A percentile compares a stretch with the other conserved stretches of the same genome.
Conservation (phyloP, 2,888 invertebrate genomes). For the Drosophila merina region DNA sequence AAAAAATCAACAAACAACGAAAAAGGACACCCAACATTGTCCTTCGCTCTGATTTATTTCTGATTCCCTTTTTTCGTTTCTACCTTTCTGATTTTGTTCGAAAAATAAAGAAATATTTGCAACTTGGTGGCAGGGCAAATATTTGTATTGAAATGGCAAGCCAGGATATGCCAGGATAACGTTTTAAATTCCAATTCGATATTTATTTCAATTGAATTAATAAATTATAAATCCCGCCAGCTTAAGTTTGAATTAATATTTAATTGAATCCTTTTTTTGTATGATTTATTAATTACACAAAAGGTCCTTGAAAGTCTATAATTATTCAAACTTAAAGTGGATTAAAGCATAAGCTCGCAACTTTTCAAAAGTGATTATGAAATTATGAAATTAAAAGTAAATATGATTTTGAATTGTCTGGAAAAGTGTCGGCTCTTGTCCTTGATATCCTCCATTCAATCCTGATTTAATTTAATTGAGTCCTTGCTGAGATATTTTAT, state of each 20-base stretch:
- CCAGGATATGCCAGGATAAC: background rate
- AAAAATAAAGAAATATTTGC: conserved; percentile 16
- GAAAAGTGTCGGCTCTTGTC: too few species aligned
- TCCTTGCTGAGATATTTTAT: too few species aligned
- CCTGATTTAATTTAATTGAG: background rate
- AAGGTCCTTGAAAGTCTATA: too few species aligned
- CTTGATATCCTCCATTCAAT: background rate
- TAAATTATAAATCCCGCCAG: background rate
- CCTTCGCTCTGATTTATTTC: conserved; percentile 26
- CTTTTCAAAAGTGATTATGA: background rate
- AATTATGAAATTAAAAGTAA: background rate
- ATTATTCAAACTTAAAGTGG: too few species aligned
- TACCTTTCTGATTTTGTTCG: background rate
- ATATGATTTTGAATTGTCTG: too few species aligned
- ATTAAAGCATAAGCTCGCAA: too few species aligned
- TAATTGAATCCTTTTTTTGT: background rate
- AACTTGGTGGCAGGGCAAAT: conserved; percentile 22
- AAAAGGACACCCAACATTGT: conserved; percentile 22
- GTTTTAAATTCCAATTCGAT: too few species aligned
- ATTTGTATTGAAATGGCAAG: conserved; percentile 1
- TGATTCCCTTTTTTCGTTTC: conserved; percentile 2
- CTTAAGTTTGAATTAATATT: background rate
- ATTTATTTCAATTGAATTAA: background rate
- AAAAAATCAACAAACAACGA: conserved; percentile 51
- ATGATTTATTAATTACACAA: background rate